Evolutionary conservation across 1,140 invertebrate genomes (phyloP), one percentile per base, ranked within the genome.

Genomic region (Pristionchus pacificus): DNA sequence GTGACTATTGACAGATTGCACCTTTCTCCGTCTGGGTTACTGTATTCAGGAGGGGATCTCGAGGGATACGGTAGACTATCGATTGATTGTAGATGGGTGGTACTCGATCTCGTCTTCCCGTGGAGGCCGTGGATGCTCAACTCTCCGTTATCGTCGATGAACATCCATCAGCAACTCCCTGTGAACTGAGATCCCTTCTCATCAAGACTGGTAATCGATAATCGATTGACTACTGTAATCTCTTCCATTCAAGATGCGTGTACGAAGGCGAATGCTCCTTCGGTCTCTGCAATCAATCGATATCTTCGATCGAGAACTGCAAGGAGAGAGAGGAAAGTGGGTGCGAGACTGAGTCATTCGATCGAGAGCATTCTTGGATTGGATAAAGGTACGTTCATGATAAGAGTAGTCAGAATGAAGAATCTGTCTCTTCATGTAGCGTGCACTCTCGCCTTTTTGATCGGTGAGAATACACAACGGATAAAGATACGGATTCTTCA

Each of bases 71-170:
- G n/a, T n/a, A n/a, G n/a, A n/a, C n/a, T n/a, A n/a, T n/a, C n/a
- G n/a, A 49, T 49, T 19, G 38, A 49, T 10, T 49, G 38, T 49
- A 49, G 19, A 49, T 49, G 38, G 38, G 6, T 49, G 38, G n/a
- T 49, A 68, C 78, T 24, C 76, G 78, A 3, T 70, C 62, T 3
- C 77, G 78, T 14, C 58, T 77, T n/a, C 61, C 78, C 24, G 78
- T 79, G 19, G 76, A 80, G 61, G 58, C 68, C 27, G 74, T 79
- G 25, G 71, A 78, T 25, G 70, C 75, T 32, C 77, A 78, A 6
- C 80, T 79, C 55, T 29, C 49, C 28, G n/a, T 64, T 15, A 65
- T 77, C n/a, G 71, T 64, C 25, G 70, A 77, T 27, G 70, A 76
- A 31, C 68, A 78, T 63, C 77, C 80, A 0, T 55, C 67, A 15